Percentiles rank a stretch among this genome's conserved stretches.
Evolutionary conservation across 2,888 invertebrate species (phyloP).

Genomic region (Julus scandinavius): DNA sequence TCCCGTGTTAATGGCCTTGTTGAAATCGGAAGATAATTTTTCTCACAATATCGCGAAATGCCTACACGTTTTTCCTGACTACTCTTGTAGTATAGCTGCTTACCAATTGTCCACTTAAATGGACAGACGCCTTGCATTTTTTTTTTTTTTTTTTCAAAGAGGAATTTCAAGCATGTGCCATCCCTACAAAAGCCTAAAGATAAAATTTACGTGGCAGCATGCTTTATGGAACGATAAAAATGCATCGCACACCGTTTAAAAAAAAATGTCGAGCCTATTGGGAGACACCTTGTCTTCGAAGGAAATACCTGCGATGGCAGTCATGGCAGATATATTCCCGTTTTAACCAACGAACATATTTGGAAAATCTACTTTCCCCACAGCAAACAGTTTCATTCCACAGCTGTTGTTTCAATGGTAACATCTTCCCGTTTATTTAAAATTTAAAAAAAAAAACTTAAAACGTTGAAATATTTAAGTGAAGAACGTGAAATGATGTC

Average conservation of each 20-base stretch:
- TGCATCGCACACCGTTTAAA: not conserved
- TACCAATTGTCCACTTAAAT: constrained; percentile 33
- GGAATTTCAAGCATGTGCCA: not conserved
- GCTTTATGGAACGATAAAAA: not conserved
- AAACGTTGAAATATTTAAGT: too few species aligned
- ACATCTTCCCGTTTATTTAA: too few species aligned
- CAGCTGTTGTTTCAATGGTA: too few species aligned
- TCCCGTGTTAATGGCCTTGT: not conserved
- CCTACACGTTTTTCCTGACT: not conserved
- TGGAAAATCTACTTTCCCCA: too few species aligned
- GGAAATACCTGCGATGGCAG: not conserved
- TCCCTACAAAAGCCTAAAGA: not conserved
- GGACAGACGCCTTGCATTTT: constrained; percentile 19
- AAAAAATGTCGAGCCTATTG: not conserved
- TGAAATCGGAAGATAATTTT: not conserved
- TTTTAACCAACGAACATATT: not conserved
- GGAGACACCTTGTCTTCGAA: not conserved
- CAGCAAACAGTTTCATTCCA: too few species aligned
- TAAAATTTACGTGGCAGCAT: not conserved
- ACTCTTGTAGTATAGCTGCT: not conserved
- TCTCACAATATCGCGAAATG: constrained; percentile 12
- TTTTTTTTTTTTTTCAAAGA: not conserved
- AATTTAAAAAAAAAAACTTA: too few species aligned
- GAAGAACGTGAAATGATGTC: too few species aligned
- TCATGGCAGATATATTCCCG: not conserved